phyloP scores from a whole-genome alignment of 64 coral and sea anemone species.

The Porites lutea region DNA sequence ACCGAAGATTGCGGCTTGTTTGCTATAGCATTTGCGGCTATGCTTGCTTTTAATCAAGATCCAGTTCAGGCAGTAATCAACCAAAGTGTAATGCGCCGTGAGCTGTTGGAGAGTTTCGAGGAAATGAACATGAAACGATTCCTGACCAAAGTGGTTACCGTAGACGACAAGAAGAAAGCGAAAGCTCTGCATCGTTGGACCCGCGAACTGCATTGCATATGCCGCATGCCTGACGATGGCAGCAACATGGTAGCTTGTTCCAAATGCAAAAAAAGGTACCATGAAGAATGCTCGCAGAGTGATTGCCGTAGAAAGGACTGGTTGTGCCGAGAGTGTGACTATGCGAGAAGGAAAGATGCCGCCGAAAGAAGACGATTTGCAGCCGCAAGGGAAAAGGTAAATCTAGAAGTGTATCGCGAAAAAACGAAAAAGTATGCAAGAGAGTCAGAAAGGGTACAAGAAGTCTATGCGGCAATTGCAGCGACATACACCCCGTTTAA shows the following conservation, averaged over 20 bases:
- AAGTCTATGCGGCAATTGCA: too few species aligned
- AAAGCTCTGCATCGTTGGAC: conserved; percentile 34
- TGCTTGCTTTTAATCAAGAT: conserved; percentile 5
- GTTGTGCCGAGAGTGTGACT: too few species aligned
- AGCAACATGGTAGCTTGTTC: conserved; percentile 14
- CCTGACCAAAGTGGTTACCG: background rate
- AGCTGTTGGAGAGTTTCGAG: conserved; percentile 6
- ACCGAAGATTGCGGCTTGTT: conserved; percentile 61
- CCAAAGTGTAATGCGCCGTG: conserved; percentile 50
- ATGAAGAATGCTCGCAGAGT: too few species aligned
- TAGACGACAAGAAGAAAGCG: background rate
- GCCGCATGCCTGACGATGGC: conserved; percentile 68
- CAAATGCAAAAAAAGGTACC: too few species aligned
- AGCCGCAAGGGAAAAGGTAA: too few species aligned
- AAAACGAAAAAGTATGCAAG: too few species aligned
- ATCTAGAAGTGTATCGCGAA: too few species aligned
- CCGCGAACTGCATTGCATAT: conserved; percentile 32
- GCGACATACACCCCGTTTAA: too few species aligned
- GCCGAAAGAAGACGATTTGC: too few species aligned
- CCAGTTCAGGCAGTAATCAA: background rate
- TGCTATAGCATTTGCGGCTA: conserved; percentile 48
- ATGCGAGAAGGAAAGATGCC: too few species aligned
- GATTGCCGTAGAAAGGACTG: too few species aligned
- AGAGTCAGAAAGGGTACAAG: too few species aligned
- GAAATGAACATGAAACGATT: conserved; percentile 38